Evolutionary conservation across 2,888 invertebrate genomes (phyloP).

Genomic region (Dolomedes plantarius): DNA sequence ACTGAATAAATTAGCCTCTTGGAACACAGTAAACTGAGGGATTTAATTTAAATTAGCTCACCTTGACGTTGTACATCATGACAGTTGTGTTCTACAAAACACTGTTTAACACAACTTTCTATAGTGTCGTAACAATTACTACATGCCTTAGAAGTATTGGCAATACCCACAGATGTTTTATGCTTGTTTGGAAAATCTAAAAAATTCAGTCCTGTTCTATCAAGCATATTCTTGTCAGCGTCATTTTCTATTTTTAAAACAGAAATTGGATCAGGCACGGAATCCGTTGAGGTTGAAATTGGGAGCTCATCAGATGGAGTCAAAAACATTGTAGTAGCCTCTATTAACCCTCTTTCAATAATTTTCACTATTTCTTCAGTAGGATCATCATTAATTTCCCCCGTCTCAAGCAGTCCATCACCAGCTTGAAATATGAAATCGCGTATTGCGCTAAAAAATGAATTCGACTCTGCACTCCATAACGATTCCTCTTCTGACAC

Average conservation of each 20-base stretch:
- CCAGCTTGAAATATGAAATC: constrained; percentile 44
- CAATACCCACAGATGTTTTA: background rate
- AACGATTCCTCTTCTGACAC: too few relatives aligned
- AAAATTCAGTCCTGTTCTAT: background rate
- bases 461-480: constrained; percentile 11
- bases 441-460: constrained; percentile 34
- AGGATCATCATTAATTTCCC: background rate
- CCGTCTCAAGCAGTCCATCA: constrained; percentile 34
- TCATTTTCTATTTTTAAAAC: constrained; percentile 28
- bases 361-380: constrained; percentile 37
- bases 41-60: too few relatives aligned
- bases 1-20: too few relatives aligned
- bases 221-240: background rate
- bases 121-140: constrained; percentile 46
- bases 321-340: constrained; percentile 52
- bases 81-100: constrained; percentile 36
- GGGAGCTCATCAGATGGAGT: constrained; percentile 13
- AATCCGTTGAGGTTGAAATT: background rate
- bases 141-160: constrained; percentile 43
- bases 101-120: constrained; percentile 35
- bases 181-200: background rate
- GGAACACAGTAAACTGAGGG: too few relatives aligned
- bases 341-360: constrained; percentile 44
- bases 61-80: constrained; percentile 47
- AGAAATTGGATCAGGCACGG: background rate